Evolutionary conservation across 2,888 invertebrate species (phyloP).

Genomic region (Smittia aterrima): DNA sequence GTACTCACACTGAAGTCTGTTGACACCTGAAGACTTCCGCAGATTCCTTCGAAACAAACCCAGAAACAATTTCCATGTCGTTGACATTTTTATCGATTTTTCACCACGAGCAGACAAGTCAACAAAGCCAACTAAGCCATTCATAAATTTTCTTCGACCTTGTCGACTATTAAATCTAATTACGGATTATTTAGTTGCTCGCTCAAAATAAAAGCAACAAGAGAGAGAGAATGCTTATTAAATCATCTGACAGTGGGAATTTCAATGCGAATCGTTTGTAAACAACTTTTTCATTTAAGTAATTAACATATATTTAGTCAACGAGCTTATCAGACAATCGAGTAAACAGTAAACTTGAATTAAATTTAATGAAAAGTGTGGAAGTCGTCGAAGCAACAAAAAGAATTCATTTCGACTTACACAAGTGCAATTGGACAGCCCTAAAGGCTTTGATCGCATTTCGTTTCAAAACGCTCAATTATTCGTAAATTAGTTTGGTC

Average conservation of each 20-base stretch:
- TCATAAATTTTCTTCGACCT: slow-evolving; percentile 30
- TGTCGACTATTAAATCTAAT: slow-evolving; percentile 41
- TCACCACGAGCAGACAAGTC: too few species aligned
- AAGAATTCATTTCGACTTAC: too few species aligned
- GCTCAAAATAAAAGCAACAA: slow-evolving; percentile 18
- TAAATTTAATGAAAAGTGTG: too few species aligned
- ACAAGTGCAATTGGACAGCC: too few species aligned
- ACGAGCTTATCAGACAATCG: neutral
- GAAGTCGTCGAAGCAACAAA: too few species aligned
- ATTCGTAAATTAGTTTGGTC: slow-evolving; percentile 25
- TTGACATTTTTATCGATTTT: too few species aligned
- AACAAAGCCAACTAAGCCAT: neutral
- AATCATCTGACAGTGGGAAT: neutral
- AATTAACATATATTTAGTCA: too few species aligned
- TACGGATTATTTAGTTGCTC: slow-evolving; percentile 20
- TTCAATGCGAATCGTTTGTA: neutral
- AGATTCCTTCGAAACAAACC: too few species aligned
- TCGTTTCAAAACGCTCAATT: slow-evolving; percentile 25
- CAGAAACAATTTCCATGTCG: too few species aligned
- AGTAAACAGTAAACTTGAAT: too few species aligned
- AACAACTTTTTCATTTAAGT: neutral
- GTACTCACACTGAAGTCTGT: too few species aligned
- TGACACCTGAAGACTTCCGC: neutral
- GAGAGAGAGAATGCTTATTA: neutral
- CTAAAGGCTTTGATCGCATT: too few species aligned